These are phyloP conservation scores for Kryptolebias marmoratus DNA, from an alignment of 2,113 vertebrate species.

Conservation along the genomic window DNA sequence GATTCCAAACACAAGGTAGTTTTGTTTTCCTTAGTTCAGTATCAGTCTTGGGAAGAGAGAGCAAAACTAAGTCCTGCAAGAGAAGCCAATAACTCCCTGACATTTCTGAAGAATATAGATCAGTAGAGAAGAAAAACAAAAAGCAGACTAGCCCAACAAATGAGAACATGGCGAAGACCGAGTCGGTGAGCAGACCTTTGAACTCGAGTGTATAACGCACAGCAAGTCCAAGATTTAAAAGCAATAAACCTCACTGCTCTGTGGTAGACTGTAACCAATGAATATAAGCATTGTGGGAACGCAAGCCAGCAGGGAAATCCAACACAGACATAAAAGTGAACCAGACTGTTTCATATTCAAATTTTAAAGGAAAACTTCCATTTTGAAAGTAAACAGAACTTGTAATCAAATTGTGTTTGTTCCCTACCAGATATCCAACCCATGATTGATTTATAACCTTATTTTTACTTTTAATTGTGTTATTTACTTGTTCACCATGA, in stretches of 20 bases:
- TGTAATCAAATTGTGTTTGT: neutral
- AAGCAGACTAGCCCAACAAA: neutral
- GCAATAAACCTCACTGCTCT: neutral
- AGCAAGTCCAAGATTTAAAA: neutral
- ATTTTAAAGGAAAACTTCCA: too few species aligned
- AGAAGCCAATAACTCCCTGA: neutral
- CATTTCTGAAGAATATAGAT: neutral
- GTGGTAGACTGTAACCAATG: neutral
- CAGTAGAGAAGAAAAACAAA: neutral
- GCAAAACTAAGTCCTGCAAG: too few species aligned
- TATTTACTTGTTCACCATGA: conserved; percentile 42
- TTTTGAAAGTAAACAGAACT: too few species aligned
- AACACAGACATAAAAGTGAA: neutral
- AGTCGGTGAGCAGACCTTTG: neutral
- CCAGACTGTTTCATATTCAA: neutral
- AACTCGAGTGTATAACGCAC: neutral
- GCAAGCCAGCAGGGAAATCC: neutral
- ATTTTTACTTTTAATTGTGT: conserved; percentile 54
- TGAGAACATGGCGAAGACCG: neutral
- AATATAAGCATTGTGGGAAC: neutral
- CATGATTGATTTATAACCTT: conserved; percentile 11
- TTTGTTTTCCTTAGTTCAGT: neutral
- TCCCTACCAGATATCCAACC: neutral
- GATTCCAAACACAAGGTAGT: too few species aligned
- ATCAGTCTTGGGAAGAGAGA: neutral